Conservation (phyloP, 2,113 vertebrate species). For the Urocynchramus pylzowi region DNA sequence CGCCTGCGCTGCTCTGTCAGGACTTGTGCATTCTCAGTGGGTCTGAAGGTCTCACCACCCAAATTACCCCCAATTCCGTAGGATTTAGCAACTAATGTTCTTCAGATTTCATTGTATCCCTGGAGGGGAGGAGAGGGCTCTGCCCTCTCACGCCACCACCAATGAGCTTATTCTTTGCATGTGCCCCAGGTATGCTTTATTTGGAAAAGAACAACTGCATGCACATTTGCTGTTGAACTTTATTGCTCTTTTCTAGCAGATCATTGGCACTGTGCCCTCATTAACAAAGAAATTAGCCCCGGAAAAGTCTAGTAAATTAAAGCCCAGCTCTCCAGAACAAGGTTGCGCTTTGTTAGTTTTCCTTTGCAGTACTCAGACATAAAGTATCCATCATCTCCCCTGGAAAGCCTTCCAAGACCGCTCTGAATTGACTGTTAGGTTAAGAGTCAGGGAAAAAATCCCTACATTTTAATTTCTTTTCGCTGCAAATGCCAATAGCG, state of each 20-base stretch:
- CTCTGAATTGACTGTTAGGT: neutral
- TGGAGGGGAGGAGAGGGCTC: neutral
- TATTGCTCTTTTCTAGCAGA: neutral
- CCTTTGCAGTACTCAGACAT: neutral
- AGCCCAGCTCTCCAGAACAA: neutral
- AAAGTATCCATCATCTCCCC: neutral
- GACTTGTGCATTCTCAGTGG: neutral
- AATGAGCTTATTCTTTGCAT: neutral
- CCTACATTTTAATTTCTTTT: neutral
- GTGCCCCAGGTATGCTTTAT: neutral
- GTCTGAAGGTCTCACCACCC: neutral
- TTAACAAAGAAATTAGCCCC: neutral
- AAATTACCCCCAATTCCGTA: neutral
- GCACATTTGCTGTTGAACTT: neutral
- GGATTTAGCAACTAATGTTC: neutral
- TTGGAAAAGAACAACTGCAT: neutral
- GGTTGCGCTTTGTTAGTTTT: neutral
- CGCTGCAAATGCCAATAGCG: neutral
- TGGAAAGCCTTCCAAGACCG: neutral
- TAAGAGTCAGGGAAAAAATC: neutral
- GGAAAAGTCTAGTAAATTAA: neutral
- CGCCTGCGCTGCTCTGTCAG: neutral
- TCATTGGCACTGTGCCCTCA: neutral
- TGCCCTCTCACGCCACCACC: neutral
- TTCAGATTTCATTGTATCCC: neutral